Evolutionary conservation across 2,113 vertebrate genomes (phyloP).

Genomic region (Gymnocephalus cernua): DNA sequence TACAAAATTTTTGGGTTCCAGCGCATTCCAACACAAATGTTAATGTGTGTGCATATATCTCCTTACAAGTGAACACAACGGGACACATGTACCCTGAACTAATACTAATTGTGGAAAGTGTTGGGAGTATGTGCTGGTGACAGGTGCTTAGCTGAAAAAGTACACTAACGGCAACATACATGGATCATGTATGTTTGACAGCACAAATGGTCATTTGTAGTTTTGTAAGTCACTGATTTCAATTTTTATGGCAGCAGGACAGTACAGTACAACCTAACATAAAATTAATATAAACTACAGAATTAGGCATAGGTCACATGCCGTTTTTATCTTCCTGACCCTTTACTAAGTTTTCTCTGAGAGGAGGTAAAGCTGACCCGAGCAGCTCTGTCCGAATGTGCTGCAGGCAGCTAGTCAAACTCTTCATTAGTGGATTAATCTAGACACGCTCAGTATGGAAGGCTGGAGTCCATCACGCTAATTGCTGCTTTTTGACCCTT

Average conservation of each 20-base stretch:
- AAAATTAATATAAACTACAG: neutral
- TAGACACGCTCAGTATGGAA: constrained; percentile 45
- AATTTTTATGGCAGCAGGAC: neutral
- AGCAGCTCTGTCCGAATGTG: constrained; percentile 35
- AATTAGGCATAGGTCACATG: neutral
- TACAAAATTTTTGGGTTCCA: constrained; percentile 44
- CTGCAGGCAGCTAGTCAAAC: constrained; percentile 40
- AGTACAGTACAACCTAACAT: neutral
- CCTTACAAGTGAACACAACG: neutral
- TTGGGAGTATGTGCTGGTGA: neutral
- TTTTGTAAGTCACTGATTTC: neutral
- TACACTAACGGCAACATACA: neutral
- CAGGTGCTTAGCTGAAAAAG: neutral
- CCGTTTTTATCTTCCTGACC: neutral
- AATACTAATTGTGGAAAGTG: constrained; percentile 31
- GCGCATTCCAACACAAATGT: constrained; percentile 30
- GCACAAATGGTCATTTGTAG: neutral
- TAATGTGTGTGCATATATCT: neutral
- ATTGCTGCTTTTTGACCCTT: constrained; percentile 71
- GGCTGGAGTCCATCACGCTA: constrained; percentile 59
- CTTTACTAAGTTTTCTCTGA: neutral
- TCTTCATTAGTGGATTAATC: constrained; percentile 59
- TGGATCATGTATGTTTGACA: neutral
- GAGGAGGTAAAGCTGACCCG: neutral
- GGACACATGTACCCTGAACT: neutral